Evolutionary conservation across 2,797 vertebrate species (phyloP), one percentile per base, ranked within the genome.

Genomic region (Sebastes flavidus): DNA sequence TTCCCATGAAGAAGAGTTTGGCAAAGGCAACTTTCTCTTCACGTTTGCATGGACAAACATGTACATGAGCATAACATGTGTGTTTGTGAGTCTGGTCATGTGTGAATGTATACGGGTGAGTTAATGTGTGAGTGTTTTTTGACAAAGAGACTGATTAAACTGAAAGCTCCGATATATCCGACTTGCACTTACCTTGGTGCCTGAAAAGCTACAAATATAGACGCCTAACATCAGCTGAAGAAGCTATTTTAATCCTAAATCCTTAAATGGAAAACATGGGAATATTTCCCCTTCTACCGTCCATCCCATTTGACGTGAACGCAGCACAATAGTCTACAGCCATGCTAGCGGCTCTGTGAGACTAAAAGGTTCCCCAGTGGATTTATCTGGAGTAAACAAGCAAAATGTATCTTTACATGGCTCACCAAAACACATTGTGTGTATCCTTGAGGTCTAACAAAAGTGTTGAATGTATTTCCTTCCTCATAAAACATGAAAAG

Each of bases 1-100:
- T 88, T 86, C 69, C 82, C 77, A 36, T 46, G 5, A 71, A 65
- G 12, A 25, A 6, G 8, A 68, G n/a, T 72, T 67, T 76, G 71
- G 38, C 58, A 82, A 65, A 75, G 30, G 25, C 29, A 75, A 20
- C 46, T 56, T 20, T 77, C 29, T 55, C 18, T 32, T 82, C 9
- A 62, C 29, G 34, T 74, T 60, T 71, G 13, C 24, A 54, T 61
- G 34, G 56, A 29, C 14, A 38, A 83, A 67, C n/a, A 61, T 65
- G 18, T 36, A 6, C 4, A 29, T 65, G 38, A 36, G 20, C 13
- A 25, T 38, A 34, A 63, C 9, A 5, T 32, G 24, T 30, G 32
- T 78, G 54, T 77, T 42, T 66, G 49, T 67, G 56, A 34, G 20
- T 56, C 27, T 75, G 58, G 20, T 25, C 7, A 14, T 63, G 38